Base-by-base conservation (phyloP, 2,113 vertebrate genomes). In the Oreochromis aureus region DNA sequence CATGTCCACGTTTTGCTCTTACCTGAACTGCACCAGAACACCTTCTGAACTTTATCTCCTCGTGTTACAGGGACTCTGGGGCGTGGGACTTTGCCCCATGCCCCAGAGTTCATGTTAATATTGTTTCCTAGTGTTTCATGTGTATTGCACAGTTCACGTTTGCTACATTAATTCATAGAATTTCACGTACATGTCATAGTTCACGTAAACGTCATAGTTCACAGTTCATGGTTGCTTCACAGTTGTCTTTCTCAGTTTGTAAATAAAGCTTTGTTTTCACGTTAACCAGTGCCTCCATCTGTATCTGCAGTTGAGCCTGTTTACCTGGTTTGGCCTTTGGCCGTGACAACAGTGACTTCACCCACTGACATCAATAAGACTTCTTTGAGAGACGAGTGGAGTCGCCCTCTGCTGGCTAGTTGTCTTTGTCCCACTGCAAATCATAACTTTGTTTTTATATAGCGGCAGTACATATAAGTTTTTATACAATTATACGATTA, bases 11-110 rank as follows among this genome's bases (percentile, higher is more conserved):
- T 66, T 66, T n/a, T 66, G 0, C 18, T n/a, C 32, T 66, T 66
- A 66, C 18, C 34, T 2, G 19, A 39, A 66, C 61, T 39, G 34
- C 34, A 66, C 32, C 61, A n/a, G 61, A 66, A 39, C 34, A 39
- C 18, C 6, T 66, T 39, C 18, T 66, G 61, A 39, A 66, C 61
- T n/a, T 66, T 19, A 10, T 39, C 10, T 39, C 18, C 32, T 39
- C 0, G 1, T 36, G 10, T 66, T 66, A 66, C 32, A n/a, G 0
- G 32, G 0, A n/a, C 61, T 63, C 58, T 32, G 5, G 27, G 15
- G 8, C 0, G 41, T 44, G 41, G 41, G 41, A 8, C 24, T 24
- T 24, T 24, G 24, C 24, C 24, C 24, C 46, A 51, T 3, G 2
- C 10, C 32, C 18, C 32, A n/a, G 32, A 39, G 2, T 66, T 7